Evolutionary conservation across 2,113 vertebrate genomes (phyloP), one percentile per base, ranked within the genome.

Genomic region (Oxyura jamaicensis): DNA sequence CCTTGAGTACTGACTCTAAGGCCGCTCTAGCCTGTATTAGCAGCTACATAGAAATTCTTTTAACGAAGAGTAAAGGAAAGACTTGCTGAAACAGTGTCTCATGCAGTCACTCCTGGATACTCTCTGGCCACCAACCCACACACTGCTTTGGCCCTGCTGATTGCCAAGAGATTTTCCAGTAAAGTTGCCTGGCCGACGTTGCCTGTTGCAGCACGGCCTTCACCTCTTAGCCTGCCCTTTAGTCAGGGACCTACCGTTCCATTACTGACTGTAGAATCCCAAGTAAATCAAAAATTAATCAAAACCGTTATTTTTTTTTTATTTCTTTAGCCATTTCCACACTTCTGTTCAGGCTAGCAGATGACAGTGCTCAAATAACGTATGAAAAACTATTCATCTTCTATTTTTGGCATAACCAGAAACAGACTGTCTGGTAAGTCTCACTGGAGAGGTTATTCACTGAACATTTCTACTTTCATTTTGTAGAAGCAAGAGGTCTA

Each of bases 131-230:
- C 79, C 60, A 33, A 75, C 59, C n/a, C 87, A 79, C 44, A 85
- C 28, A 16, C 28, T 91, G 68, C 73, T 83, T 78, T 95, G 76
- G 46, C 78, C 79, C 62, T 1, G 0, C 9, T 71, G 68, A 10
- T 83, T 96, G 91, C 95, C 95, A 95, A 88, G 52, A 88, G 35
- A 78, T 95, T 96, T 95, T 96, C 90, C 92, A 96, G 90, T 93
- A 93, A 96, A 91, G 68, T 39, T 39, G 39, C 39, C 39, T 39
- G 39, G 82, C 3, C 78, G 78, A 81, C 88, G 39, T 35, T 90
- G 79, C 11, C 21, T 89, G 90, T 67, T 93, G 58, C 42, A 90
- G 56, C 33, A n/a, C 23, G 86, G 86, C 48, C 46, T 88, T 93
- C 77, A 91, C 79, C 65, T 94, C 68, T 95, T 60, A 46, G 46